phyloP scores from a whole-genome alignment of 2,797 vertebrate species.

The Pyrocephalus nanus region DNA sequence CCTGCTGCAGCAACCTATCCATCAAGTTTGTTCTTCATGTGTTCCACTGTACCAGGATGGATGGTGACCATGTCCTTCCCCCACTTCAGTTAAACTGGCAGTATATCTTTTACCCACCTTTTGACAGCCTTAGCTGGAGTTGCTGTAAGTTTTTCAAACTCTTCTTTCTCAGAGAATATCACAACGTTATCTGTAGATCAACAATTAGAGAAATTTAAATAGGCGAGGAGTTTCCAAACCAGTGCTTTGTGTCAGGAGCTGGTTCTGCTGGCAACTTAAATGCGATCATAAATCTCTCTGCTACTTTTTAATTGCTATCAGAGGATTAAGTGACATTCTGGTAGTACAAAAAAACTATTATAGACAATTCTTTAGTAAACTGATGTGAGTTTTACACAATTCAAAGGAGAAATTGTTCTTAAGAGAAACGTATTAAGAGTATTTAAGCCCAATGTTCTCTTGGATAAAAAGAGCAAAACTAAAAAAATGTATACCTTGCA shows the following conservation, averaged over 20 bases:
- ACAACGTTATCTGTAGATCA: slow-evolving; percentile 86
- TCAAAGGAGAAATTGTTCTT: not conserved
- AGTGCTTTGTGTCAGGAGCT: not conserved
- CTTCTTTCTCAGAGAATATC: slow-evolving; percentile 95
- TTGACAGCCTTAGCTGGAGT: slow-evolving; percentile 89
- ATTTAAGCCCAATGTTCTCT: not conserved
- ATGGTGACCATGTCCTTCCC: not conserved
- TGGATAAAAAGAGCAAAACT: slow-evolving; percentile 1
- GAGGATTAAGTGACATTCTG: not conserved
- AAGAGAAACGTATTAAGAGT: not conserved
- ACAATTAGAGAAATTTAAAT: not conserved
- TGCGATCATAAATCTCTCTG: not conserved
- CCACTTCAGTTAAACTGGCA: not conserved
- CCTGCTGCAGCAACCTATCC: not conserved
- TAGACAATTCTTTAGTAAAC: not conserved
- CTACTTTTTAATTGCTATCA: not conserved
- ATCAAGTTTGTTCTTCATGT: not conserved
- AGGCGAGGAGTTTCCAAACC: not conserved
- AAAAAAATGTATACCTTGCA: slow-evolving; percentile 82
- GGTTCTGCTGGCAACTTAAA: not conserved
- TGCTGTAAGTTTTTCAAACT: slow-evolving; percentile 94
- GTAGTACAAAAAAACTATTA: not conserved
- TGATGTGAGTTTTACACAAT: not conserved
- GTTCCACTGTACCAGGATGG: not conserved
- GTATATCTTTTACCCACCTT: slow-evolving; percentile 78